Percentiles rank a stretch among this genome's conserved stretches.
These are phyloP conservation scores for Vombatus ursinus DNA, from an alignment of 2,113 vertebrate genomes.

Conservation along the genomic window DNA sequence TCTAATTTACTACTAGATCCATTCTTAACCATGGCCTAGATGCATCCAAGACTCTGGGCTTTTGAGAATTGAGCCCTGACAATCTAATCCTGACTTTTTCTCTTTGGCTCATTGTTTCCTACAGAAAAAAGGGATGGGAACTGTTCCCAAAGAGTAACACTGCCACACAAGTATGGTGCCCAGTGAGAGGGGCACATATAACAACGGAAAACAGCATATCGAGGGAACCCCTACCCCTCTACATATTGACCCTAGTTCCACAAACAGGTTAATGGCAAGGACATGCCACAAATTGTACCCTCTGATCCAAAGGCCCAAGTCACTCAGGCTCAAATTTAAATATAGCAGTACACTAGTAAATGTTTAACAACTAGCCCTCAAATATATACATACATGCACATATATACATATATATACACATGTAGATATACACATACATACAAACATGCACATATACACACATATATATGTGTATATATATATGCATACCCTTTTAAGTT, in stretches of 20 bases:
- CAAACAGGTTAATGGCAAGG: neutral
- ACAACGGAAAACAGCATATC: neutral
- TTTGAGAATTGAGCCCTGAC: neutral
- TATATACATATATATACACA: no score
- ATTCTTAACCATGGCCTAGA: neutral
- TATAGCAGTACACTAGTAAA: neutral
- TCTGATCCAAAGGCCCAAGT: neutral
- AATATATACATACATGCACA: neutral
- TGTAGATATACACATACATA: no score
- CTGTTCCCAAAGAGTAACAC: neutral
- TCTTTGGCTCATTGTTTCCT: neutral
- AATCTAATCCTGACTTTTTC: neutral
- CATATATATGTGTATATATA: neutral
- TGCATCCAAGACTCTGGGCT: neutral
- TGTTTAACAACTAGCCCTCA: neutral
- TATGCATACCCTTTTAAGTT: neutral
- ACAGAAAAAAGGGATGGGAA: neutral
- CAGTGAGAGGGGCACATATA: neutral
- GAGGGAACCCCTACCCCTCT: no score
- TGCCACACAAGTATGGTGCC: neutral
- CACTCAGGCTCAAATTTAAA: neutral
- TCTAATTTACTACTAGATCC: neutral
- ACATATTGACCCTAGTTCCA: neutral
- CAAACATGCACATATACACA: no score
- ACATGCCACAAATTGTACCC: neutral